Evolutionary conservation across 2,113 vertebrate species (phyloP), one percentile per base, ranked within the genome.

Genomic region (Anser brachyrhynchus): DNA sequence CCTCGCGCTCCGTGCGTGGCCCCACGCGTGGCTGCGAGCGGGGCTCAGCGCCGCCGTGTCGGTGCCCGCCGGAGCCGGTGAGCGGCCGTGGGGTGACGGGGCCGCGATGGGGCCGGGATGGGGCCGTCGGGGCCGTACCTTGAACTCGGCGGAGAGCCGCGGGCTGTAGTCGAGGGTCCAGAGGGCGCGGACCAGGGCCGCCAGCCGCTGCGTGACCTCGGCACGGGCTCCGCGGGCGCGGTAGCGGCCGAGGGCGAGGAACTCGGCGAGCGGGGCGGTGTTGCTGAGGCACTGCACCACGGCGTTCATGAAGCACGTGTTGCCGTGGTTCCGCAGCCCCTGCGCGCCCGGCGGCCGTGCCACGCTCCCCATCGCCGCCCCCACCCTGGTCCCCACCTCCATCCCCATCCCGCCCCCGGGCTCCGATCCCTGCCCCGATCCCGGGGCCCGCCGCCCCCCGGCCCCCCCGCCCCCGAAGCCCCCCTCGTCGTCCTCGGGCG

Each of bases 221-320:
- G 97, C 98, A 92, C 51, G 81, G 52, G 49, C 65, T 41, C 96
- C 73, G 70, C 95, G 93, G 77, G 97, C 84, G 44, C 92, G 92
- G 16, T 96, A 74, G 16, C 97, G 90, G 84, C 98, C 98, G 86
- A 99, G 97, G 13, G 98, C 99, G 88, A 99, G 98, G 97, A 99
- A 98, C 97, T 99, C 99, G 11, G 99, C 99, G 93, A 99, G 98
- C 87, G 99, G 98, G 93, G 99, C 99, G 6, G 99, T 99, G 98
- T 99, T 99, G 97, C 99, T 99, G 92, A 99, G 98, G 94, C 99
- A 99, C 98, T 99, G 99, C 75, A 99, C 98, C 97, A 99, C 99
- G 11, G 99, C 99, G 97, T 99, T 99, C 98, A 99, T 99, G 97
- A 99, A 99, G 90, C 99, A 99, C 97, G 99, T 99, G 98, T 99